These are phyloP conservation scores for Hoplostethus atlanticus DNA, from an alignment of 2,797 vertebrate genomes.

Conservation along the genomic window DNA sequence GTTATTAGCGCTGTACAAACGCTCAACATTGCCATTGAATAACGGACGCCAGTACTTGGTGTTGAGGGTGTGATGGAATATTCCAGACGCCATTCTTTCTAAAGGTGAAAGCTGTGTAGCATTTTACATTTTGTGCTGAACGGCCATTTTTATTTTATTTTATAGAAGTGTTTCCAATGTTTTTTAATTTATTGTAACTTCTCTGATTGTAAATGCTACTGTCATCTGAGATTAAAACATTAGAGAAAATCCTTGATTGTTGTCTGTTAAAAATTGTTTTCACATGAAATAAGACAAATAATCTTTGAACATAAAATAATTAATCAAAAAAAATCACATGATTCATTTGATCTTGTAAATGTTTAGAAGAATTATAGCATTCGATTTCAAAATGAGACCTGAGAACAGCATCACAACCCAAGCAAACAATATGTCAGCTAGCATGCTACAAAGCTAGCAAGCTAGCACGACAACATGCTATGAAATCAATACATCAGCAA, in stretches of 20 bases:
- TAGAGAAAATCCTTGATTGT: neutral
- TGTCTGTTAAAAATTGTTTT: too few relatives aligned
- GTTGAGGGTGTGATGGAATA: neutral
- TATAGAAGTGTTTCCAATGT: constrained; percentile 25
- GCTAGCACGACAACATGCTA: too few relatives aligned
- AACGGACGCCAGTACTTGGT: neutral
- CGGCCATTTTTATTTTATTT: constrained; percentile 45
- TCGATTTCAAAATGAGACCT: too few relatives aligned
- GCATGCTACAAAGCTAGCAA: too few relatives aligned
- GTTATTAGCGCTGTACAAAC: neutral
- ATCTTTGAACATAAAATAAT: too few relatives aligned
- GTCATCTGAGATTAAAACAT: constrained; percentile 66
- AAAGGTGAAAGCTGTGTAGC: constrained; percentile 17
- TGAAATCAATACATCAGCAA: too few relatives aligned
- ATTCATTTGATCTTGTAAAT: too few relatives aligned
- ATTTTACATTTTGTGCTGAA: constrained; percentile 39
- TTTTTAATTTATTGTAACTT: constrained; percentile 57
- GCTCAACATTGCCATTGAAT: neutral
- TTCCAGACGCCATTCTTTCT: constrained; percentile 7
- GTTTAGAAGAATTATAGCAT: too few relatives aligned
- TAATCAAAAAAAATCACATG: too few relatives aligned
- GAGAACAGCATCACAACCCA: too few relatives aligned
- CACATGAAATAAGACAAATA: too few relatives aligned
- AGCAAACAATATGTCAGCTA: too few relatives aligned
- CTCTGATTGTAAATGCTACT: constrained; percentile 64